Conservation (phyloP, 2,113 vertebrate species). For the Campylomormyrus numenius region DNA sequence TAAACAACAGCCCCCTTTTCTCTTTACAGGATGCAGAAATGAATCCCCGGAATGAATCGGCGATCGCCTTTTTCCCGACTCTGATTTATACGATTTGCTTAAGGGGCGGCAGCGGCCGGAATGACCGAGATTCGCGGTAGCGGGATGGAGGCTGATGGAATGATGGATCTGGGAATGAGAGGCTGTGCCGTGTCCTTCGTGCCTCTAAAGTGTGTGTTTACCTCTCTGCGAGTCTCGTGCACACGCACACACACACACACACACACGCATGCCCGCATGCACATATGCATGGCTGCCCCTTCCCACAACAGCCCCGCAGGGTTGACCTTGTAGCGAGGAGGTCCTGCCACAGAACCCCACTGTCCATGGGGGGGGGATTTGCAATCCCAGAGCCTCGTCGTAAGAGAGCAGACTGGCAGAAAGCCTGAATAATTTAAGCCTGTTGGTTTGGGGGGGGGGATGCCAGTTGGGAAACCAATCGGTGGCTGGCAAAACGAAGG, state of each 20-base stretch:
- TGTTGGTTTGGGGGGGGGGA: neutral
- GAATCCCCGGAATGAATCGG: conserved; percentile 38
- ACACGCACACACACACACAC: neutral
- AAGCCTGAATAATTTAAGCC: conserved; percentile 55
- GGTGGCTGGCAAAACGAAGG: conserved; percentile 48
- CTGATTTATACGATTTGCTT: conserved; percentile 41
- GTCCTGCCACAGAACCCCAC: conserved; percentile 21
- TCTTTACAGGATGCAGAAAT: conserved; percentile 36
- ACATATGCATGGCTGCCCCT: neutral
- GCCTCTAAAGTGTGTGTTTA: neutral
- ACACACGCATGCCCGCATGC: neutral
- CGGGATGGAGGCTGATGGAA: conserved; percentile 18
- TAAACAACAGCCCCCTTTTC: conserved; percentile 14
- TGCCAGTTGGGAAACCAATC: conserved; percentile 41
- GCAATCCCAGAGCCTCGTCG: conserved; percentile 42
- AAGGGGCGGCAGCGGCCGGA: neutral
- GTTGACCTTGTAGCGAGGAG: conserved; percentile 39
- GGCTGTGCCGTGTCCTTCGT: neutral
- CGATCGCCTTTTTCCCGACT: conserved; percentile 42
- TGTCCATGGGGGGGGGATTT: conserved; percentile 27
- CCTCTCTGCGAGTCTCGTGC: neutral
- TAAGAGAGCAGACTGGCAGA: conserved; percentile 28
- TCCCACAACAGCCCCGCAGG: neutral
- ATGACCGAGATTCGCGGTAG: conserved; percentile 10
- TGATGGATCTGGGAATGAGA: conserved; percentile 7